Percentiles rank a stretch among this genome's conserved stretches.
Conservation (phyloP, 1,140 invertebrate genomes). For the silkworm (Bombyx mori) region DNA sequence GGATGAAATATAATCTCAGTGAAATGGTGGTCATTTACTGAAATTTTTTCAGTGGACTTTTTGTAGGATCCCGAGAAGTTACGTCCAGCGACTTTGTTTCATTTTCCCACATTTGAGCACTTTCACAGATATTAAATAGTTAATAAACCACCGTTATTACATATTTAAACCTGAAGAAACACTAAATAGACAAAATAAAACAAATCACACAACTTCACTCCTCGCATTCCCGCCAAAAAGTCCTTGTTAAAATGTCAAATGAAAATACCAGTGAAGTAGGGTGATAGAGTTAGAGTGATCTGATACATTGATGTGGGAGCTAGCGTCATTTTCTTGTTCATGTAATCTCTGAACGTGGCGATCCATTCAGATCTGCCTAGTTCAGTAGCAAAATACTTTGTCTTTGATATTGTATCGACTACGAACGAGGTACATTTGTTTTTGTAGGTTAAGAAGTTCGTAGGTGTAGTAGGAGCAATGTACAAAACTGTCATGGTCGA, state of each 20-base stretch:
- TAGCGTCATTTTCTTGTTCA: constrained; percentile 61
- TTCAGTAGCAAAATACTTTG: constrained; percentile 20
- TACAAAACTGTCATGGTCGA: constrained; percentile 38
- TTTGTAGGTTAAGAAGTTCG: constrained; percentile 36
- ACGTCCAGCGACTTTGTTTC: too few relatives aligned
- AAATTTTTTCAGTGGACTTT: too few relatives aligned
- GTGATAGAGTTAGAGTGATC: constrained; percentile 47
- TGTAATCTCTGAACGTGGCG: constrained; percentile 48
- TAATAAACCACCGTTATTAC: too few relatives aligned
- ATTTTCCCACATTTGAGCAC: too few relatives aligned
- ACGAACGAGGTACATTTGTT: constrained; percentile 23
- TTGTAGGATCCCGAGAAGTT: too few relatives aligned
- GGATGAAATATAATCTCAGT: too few relatives aligned
- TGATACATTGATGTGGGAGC: constrained; percentile 56
- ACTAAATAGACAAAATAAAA: too few relatives aligned
- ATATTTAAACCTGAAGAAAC: too few relatives aligned
- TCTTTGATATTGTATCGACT: constrained; percentile 28
- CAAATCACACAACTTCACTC: too few relatives aligned
- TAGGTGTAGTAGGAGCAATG: constrained; percentile 30
- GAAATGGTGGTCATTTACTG: too few relatives aligned
- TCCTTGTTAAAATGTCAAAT: constrained; percentile 23
- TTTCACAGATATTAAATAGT: too few relatives aligned
- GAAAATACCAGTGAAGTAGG: constrained; percentile 56
- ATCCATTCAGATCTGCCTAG: constrained; percentile 44
- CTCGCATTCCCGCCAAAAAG: too few relatives aligned